Evolutionary conservation across 2,797 vertebrate species (phyloP).

Genomic region (Monodelphis domestica): DNA sequence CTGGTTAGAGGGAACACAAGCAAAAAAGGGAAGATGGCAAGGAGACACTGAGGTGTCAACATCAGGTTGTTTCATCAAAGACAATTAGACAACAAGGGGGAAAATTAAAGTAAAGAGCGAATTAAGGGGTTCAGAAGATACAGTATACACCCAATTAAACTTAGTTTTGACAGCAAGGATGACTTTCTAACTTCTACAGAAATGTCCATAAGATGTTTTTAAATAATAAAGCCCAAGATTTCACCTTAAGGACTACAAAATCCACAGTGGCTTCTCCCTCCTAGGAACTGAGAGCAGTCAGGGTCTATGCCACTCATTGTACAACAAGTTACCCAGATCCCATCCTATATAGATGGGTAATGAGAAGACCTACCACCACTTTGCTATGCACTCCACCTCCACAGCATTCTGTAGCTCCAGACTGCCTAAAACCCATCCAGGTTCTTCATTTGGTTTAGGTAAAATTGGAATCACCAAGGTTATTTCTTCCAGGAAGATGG

Average conservation of each 20-base stretch:
- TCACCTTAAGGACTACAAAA: neutral
- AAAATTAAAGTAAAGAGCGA: neutral
- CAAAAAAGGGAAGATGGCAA: neutral
- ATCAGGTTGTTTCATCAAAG: neutral
- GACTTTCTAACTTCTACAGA: neutral
- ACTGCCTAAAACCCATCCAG: neutral
- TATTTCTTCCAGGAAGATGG: neutral
- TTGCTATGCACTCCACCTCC: neutral
- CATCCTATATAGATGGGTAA: neutral
- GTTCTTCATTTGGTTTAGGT: neutral
- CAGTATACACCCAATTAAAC: neutral
- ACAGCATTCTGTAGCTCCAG: neutral
- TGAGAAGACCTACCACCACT: neutral
- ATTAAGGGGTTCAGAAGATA: neutral
- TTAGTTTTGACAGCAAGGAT: neutral
- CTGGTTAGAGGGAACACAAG: neutral
- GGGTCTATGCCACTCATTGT: neutral
- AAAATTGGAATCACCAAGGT: neutral
- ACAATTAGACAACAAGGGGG: neutral
- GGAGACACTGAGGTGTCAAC: neutral
- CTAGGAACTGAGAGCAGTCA: neutral
- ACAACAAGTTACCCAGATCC: neutral
- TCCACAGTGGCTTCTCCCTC: neutral
- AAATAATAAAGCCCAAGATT: neutral
- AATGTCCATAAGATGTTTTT: neutral